Evolutionary conservation across 64 coral and sea anemone genomes (phyloP).

Genomic region (Stichodactyla helianthus): DNA sequence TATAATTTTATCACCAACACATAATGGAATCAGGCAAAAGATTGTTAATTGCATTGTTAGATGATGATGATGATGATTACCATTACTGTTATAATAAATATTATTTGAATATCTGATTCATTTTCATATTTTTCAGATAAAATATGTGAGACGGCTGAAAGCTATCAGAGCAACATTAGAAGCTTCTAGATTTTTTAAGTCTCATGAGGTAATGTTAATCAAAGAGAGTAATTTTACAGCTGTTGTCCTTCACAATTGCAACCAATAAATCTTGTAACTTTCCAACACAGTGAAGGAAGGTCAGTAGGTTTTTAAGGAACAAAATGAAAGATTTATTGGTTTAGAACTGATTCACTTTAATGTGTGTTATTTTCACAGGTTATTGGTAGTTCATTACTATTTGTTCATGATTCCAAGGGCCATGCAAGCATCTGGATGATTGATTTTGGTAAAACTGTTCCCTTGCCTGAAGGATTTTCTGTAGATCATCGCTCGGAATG

Average conservation of each 20-base stretch:
- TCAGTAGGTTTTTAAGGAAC: too few relatives aligned
- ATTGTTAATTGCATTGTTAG: too few relatives aligned
- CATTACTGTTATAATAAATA: background rate
- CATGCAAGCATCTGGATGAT: conserved; percentile 94
- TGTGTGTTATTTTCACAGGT: conserved; percentile 46
- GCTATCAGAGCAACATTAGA: conserved; percentile 91
- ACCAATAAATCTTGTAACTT: too few relatives aligned
- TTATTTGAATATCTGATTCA: background rate
- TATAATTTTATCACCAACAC: too few relatives aligned
- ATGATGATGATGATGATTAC: too few relatives aligned
- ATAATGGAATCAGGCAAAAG: too few relatives aligned
- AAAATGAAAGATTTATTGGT: background rate
- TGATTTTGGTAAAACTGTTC: conserved; percentile 88
- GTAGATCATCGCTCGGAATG: conserved; percentile 72
- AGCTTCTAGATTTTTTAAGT: conserved; percentile 65
- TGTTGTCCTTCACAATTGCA: too few relatives aligned
- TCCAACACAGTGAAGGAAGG: too few relatives aligned
- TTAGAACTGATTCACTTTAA: too few relatives aligned
- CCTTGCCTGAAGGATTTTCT: conserved; percentile 43
- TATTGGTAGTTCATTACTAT: conserved; percentile 88
- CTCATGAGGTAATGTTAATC: conserved; percentile 52
- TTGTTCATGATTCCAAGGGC: conserved; percentile 84
- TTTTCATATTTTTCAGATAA: conserved; percentile 40
- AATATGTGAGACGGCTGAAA: conserved; percentile 82
- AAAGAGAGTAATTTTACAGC: background rate